Evolutionary conservation across 2,888 invertebrate species (phyloP).

Genomic region (Epirrita christyi): DNA sequence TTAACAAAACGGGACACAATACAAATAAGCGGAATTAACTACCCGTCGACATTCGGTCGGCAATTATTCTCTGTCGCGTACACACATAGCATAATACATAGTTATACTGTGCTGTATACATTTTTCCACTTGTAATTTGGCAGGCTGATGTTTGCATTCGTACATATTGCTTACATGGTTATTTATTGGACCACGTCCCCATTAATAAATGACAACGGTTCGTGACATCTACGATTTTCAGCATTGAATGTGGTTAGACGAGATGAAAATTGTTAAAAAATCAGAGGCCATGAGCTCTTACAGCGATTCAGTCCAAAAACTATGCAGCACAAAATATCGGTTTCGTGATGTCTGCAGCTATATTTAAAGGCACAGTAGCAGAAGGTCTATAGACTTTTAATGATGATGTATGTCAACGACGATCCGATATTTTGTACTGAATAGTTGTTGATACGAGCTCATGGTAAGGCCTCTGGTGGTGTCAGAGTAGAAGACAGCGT

Average conservation of each 20-base stretch:
- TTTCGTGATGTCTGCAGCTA: no score
- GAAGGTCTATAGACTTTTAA: no score
- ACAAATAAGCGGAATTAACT: constrained; percentile 72
- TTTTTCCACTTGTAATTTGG: constrained; percentile 73
- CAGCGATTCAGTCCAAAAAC: no score
- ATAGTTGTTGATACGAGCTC: no score
- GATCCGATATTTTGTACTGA: no score
- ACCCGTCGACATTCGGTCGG: constrained; percentile 57
- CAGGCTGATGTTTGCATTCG: constrained; percentile 61
- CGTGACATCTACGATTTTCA: constrained; percentile 15
- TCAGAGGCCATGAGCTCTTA: no score
- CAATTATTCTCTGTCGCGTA: constrained; percentile 71
- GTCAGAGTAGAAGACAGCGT: no score
- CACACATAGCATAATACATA: constrained; percentile 30
- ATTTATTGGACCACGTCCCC: constrained; percentile 67
- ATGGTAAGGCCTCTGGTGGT: no score
- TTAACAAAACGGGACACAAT: constrained; percentile 46
- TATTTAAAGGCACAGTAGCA: no score
- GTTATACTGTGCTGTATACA: constrained; percentile 38
- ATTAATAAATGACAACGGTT: constrained; percentile 62
- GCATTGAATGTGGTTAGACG: neutral
- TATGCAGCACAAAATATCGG: no score
- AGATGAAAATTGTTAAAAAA: no score
- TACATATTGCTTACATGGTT: constrained; percentile 58
- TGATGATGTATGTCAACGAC: no score